Percentiles rank a stretch among this genome's conserved stretches.
Evolutionary conservation across 2,797 vertebrate genomes (phyloP).

Genomic region (Florisuga fusca): DNA sequence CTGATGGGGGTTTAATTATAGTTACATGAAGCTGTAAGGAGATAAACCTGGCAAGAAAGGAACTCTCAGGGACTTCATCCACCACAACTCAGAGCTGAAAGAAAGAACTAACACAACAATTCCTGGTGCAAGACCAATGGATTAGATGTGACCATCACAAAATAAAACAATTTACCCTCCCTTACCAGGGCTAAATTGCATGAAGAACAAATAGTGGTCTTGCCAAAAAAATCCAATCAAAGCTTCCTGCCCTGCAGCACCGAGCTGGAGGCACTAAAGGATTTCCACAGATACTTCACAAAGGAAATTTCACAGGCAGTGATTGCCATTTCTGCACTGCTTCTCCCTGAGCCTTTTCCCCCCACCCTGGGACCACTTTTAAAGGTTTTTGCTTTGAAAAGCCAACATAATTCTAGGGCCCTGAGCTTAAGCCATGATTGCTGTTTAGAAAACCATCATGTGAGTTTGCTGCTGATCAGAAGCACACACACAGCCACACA

Average conservation of each 20-base stretch:
- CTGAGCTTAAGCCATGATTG: rapidly evolving
- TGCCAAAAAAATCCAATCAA: neutral
- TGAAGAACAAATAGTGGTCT: neutral
- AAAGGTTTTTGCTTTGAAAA: neutral
- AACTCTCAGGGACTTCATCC: neutral
- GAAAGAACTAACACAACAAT: neutral
- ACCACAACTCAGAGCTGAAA: neutral
- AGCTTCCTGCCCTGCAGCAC: neutral
- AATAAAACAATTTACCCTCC: neutral
- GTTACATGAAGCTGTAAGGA: neutral
- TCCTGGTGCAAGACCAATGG: neutral
- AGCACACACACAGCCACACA: neutral
- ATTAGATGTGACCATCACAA: neutral
- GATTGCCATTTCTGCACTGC: rapidly evolving
- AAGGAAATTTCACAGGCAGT: neutral
- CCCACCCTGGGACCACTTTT: too few species aligned
- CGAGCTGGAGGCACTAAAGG: neutral
- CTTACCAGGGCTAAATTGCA: neutral
- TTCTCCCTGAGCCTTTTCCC: too few species aligned
- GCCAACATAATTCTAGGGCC: neutral
- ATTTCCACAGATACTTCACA: neutral
- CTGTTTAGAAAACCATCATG: neutral
- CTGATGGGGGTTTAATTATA: neutral
- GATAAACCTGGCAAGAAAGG: neutral
- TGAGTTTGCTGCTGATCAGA: neutral